These are phyloP conservation scores for Danaus chrysippus DNA, from an alignment of 2,888 invertebrate species.

Conservation along the genomic window DNA sequence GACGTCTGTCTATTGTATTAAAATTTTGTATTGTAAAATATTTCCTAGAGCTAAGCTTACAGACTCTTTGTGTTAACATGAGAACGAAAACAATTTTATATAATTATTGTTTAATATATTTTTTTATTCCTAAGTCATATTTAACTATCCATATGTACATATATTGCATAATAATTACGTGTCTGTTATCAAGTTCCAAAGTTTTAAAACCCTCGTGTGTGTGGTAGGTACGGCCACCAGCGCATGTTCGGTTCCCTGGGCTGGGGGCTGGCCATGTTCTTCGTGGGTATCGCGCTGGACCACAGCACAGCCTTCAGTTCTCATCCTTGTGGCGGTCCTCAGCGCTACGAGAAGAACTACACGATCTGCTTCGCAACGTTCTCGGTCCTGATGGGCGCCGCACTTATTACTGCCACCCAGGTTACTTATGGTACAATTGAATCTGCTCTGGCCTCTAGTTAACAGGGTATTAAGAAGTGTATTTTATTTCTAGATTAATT, in stretches of 20 bases:
- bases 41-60: too few relatives aligned
- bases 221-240: constrained; percentile 91
- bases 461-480: neutral
- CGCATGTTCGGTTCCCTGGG: constrained; percentile 99
- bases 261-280: constrained; percentile 99
- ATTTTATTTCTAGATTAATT: constrained; percentile 66
- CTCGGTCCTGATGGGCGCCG: constrained; percentile 97
- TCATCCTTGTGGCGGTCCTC: constrained; percentile 93
- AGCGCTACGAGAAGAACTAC: constrained; percentile 96
- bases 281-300: constrained; percentile 97
- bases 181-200: neutral
- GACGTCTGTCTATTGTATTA: too few relatives aligned
- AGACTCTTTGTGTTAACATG: too few relatives aligned
- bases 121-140: too few relatives aligned
- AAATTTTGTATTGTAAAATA: too few relatives aligned
- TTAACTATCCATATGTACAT: too few relatives aligned
- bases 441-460: neutral
- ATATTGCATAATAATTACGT: too few relatives aligned
- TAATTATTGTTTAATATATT: too few relatives aligned
- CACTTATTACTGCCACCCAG: constrained; percentile 94
- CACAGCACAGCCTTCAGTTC: constrained; percentile 97
- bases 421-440: constrained; percentile 56
- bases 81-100: too few relatives aligned
- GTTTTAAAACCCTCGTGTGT: neutral
- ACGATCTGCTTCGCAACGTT: constrained; percentile 99